Evolutionary conservation across 2,888 invertebrate species (phyloP).

Genomic region (Sceliomorpha sp.): DNA sequence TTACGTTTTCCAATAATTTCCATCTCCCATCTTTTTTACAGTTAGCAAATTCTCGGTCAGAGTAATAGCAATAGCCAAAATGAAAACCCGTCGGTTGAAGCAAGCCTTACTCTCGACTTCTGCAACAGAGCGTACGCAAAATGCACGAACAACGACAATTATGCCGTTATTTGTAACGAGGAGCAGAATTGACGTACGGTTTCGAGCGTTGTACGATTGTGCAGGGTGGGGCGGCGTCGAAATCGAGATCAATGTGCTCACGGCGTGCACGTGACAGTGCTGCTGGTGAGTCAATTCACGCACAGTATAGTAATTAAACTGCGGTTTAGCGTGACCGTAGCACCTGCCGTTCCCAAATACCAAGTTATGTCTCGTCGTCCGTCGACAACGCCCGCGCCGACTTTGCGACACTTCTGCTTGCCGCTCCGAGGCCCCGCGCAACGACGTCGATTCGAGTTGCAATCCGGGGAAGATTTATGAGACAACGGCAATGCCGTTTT

Average conservation of each 20-base stretch:
- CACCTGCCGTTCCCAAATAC: conserved; percentile 75
- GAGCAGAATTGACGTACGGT: conserved; percentile 15
- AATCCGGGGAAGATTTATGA: conserved; percentile 39
- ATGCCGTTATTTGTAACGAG: conserved; percentile 19
- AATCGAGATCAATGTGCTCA: conserved; percentile 73
- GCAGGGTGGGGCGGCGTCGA: conserved; percentile 32
- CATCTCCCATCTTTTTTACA: too few relatives aligned
- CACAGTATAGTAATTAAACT: conserved; percentile 75
- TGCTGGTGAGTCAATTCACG: conserved; percentile 74
- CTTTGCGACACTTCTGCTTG: conserved; percentile 36
- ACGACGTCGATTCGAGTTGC: conserved; percentile 28
- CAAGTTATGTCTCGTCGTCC: conserved; percentile 74
- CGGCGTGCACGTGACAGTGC: conserved; percentile 73
- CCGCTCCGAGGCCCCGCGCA: conserved; percentile 9
- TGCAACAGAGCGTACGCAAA: too few relatives aligned
- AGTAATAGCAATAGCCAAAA: too few relatives aligned
- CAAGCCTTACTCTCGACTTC: too few relatives aligned
- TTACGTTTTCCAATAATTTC: too few relatives aligned
- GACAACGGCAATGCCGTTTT: conserved; percentile 46
- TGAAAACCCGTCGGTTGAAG: too few relatives aligned
- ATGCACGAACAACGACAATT: too few relatives aligned
- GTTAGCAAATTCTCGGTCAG: too few relatives aligned
- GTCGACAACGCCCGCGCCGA: conserved; percentile 61
- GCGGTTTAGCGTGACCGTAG: conserved; percentile 75
- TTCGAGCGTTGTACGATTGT: conserved; percentile 52